phyloP scores from a whole-genome alignment of 2,797 vertebrate species.

The Hoplostethus mediterraneus region DNA sequence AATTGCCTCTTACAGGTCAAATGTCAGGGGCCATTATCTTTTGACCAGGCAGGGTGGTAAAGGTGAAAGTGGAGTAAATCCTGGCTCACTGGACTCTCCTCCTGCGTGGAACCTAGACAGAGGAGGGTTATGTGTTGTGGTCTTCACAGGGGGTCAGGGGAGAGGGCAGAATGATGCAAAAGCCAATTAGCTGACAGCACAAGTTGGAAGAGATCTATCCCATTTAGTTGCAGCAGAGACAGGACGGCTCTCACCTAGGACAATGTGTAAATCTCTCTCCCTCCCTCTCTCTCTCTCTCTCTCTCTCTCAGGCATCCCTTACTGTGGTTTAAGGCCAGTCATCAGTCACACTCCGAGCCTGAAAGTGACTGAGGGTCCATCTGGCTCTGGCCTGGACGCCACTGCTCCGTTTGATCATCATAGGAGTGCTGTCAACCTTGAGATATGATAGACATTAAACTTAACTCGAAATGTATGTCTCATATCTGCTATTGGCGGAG shows the following conservation, averaged over 20 bases:
- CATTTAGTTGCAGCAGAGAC: too few relatives aligned
- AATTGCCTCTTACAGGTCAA: conserved; percentile 58
- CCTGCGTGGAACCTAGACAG: conserved; percentile 12
- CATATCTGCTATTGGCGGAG: not conserved
- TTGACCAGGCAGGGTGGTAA: conserved; percentile 30
- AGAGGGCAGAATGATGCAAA: conserved; percentile 53
- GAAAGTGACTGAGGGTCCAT: conserved; percentile 38
- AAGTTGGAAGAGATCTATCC: too few relatives aligned
- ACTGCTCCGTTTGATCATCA: conserved; percentile 41
- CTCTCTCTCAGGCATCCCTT: conserved; percentile 1
- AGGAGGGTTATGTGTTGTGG: conserved; percentile 10
- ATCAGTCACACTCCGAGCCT: conserved; percentile 28
- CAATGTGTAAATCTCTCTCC: conserved; percentile 10
- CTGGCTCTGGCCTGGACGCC: conserved; percentile 21
- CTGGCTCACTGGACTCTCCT: not conserved
- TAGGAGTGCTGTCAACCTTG: conserved; percentile 7
- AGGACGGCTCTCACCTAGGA: conserved; percentile 17
- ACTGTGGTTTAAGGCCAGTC: conserved; percentile 22
- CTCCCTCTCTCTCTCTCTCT: conserved; percentile 4
- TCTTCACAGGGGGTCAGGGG: conserved; percentile 54
- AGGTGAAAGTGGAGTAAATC: conserved; percentile 54
- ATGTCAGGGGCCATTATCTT: conserved; percentile 65
- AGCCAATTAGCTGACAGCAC: conserved; percentile 67
- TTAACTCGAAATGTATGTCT: too few relatives aligned
- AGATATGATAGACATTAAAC: too few relatives aligned